Evolutionary conservation across 2,113 vertebrate species (phyloP).

Genomic region (Actenoides lindsayi): DNA sequence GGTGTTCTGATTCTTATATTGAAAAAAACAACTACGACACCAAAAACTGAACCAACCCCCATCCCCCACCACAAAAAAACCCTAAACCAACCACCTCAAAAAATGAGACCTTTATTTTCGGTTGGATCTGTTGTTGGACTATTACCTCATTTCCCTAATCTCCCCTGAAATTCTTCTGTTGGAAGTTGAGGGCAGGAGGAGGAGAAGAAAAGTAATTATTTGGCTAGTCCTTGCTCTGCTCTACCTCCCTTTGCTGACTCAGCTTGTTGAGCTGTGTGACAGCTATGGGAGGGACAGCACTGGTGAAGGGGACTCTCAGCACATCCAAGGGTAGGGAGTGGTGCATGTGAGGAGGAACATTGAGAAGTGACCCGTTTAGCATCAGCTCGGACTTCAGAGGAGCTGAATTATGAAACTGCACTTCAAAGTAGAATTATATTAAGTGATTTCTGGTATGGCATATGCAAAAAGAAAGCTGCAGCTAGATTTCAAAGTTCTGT

Average conservation of each 20-base stretch:
- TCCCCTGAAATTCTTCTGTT: not conserved
- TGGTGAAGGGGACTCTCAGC: not conserved
- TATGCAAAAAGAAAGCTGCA: not conserved
- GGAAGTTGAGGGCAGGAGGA: not conserved
- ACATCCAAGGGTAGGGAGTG: no score
- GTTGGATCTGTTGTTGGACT: not conserved
- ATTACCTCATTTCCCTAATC: not conserved
- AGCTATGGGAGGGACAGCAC: no score
- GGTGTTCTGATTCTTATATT: not conserved
- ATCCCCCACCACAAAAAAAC: not conserved
- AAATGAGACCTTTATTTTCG: not conserved
- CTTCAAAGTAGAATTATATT: not conserved
- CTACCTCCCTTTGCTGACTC: not conserved
- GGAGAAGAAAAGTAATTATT: not conserved
- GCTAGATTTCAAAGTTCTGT: not conserved
- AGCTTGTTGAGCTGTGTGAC: not conserved
- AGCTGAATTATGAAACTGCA: not conserved
- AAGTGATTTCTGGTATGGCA: not conserved
- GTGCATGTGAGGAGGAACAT: fast-evolving
- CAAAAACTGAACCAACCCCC: not conserved
- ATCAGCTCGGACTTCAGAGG: not conserved
- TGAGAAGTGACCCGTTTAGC: fast-evolving
- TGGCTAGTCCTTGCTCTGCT: not conserved
- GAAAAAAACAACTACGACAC: not conserved
- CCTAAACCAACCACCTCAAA: not conserved